These are phyloP conservation scores for Amblyraja radiata DNA, from an alignment of 2,797 vertebrate species.

Conservation along the genomic window DNA sequence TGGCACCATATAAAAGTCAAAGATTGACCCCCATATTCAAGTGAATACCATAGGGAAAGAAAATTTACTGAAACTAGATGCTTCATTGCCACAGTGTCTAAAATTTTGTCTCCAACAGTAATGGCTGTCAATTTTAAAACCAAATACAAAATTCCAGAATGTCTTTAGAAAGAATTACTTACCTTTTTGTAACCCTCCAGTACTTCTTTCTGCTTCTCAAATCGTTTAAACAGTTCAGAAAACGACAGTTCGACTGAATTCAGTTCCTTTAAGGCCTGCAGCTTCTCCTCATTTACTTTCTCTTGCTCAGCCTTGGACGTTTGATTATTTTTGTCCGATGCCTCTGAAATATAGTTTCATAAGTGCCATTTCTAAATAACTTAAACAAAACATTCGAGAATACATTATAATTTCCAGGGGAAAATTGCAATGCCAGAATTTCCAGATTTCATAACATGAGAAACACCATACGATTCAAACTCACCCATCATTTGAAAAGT, in stretches of 20 bases:
- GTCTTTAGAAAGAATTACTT: not conserved
- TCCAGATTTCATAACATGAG: not conserved
- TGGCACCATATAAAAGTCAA: too few species aligned
- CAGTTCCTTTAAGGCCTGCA: conserved; percentile 70
- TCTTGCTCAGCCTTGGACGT: conserved; percentile 57
- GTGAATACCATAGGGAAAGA: too few species aligned
- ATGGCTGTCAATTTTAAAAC: not conserved
- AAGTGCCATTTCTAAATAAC: not conserved
- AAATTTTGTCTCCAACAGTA: not conserved
- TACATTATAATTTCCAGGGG: not conserved
- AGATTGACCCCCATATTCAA: too few species aligned
- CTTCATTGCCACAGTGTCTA: not conserved
- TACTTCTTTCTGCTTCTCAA: conserved; percentile 80
- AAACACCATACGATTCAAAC: conserved; percentile 39
- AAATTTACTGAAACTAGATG: too few species aligned
- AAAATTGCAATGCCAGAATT: not conserved
- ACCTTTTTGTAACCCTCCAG: conserved; percentile 82
- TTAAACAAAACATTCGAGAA: not conserved
- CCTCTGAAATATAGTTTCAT: conserved; percentile 54
- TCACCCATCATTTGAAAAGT: conserved; percentile 72
- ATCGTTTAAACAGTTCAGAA: conserved; percentile 78
- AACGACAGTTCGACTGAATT: conserved; percentile 76
- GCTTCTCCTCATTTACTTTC: conserved; percentile 65
- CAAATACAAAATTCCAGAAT: not conserved
- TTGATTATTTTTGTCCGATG: conserved; percentile 67